Evolutionary conservation across 2,888 invertebrate genomes (phyloP).

Genomic region (Drosophila infuscata): DNA sequence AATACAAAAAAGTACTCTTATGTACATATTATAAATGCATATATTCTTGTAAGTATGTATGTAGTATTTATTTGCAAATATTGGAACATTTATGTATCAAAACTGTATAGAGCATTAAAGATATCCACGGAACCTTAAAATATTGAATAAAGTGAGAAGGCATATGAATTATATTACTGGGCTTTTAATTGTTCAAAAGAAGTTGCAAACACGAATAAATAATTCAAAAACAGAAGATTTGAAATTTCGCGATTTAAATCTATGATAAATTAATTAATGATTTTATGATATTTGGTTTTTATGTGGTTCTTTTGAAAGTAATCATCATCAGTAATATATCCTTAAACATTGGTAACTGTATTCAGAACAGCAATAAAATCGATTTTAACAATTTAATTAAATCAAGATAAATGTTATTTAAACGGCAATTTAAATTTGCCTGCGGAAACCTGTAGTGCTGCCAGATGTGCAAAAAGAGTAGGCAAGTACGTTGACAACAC

Average conservation of each 20-base stretch:
- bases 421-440: neutral
- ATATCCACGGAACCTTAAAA: conserved; percentile 37
- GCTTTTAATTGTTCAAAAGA: neutral
- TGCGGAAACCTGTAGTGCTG: conserved; percentile 6
- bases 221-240: neutral
- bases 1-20: conserved; percentile 30
- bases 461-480: conserved; percentile 21
- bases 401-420: neutral
- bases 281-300: neutral
- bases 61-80: conserved; percentile 24
- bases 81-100: conserved; percentile 33
- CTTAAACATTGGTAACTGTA: neutral
- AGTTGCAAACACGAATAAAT: neutral
- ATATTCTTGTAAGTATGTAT: conserved; percentile 18
- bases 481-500: neutral
- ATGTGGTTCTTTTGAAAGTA: neutral
- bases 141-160: conserved; percentile 59
- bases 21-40: conserved; percentile 27
- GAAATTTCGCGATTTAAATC: neutral
- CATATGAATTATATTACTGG: neutral
- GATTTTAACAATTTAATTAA: neutral
- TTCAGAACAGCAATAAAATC: neutral
- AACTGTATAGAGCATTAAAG: conserved; percentile 37
- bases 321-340: neutral
- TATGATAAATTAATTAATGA: neutral